These are phyloP conservation scores for Hoplias malabaricus DNA, from an alignment of 2,113 vertebrate genomes.

Conservation along the genomic window DNA sequence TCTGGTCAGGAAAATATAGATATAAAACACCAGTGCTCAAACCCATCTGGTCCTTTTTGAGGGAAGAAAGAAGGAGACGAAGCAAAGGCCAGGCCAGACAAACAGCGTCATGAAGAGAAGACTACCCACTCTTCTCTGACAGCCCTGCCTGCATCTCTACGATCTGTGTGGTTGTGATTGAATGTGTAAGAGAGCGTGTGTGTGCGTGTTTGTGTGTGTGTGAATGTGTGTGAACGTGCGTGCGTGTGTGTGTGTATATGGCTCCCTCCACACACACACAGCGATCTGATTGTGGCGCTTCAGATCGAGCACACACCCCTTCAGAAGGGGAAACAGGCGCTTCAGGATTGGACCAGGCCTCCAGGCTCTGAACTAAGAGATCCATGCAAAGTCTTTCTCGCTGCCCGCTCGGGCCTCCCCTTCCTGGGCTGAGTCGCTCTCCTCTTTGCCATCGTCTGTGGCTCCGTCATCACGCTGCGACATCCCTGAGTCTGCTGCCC, in stretches of 20 bases:
- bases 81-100: slow-evolving; percentile 36
- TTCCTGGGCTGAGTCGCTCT: slow-evolving; percentile 85
- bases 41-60: slow-evolving; percentile 38
- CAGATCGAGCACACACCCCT: slow-evolving; percentile 25
- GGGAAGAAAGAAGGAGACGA: slow-evolving; percentile 36
- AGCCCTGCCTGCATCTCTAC: slow-evolving; percentile 32
- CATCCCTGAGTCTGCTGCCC: slow-evolving; percentile 79
- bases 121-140: slow-evolving; percentile 25
- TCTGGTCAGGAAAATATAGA: slow-evolving; percentile 35
- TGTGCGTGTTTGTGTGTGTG: slow-evolving; percentile 20
- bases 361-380: slow-evolving; percentile 79
- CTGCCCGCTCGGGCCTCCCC: slow-evolving; percentile 81
- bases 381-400: slow-evolving; percentile 93
- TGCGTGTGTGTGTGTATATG: slow-evolving; percentile 20
- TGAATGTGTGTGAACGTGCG: slow-evolving; percentile 16
- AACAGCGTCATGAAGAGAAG: slow-evolving; percentile 20
- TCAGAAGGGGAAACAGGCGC: slow-evolving; percentile 36
- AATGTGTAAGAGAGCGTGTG: slow-evolving; percentile 22
- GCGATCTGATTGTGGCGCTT: slow-evolving; percentile 28
- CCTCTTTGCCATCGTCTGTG: slow-evolving; percentile 81
- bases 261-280: slow-evolving; percentile 15
- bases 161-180: slow-evolving; percentile 20
- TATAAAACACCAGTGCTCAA: slow-evolving; percentile 33
- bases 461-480: slow-evolving; percentile 78
- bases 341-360: not conserved